Conservation (phyloP, 2,888 invertebrate genomes). For the Metopia argyrocephala region DNA sequence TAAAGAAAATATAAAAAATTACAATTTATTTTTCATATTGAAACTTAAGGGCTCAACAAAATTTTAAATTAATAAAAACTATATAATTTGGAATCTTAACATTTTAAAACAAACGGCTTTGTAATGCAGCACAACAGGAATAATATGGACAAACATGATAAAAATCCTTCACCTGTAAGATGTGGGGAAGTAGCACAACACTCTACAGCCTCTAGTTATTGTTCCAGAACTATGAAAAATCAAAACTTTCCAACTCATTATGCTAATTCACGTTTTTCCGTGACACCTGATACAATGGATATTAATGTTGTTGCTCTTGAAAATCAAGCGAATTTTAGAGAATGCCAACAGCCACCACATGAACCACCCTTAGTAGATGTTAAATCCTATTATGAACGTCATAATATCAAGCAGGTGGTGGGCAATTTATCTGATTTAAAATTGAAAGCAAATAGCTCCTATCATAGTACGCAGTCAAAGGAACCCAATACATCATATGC, state of each 20-base stretch:
- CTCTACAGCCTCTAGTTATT: neutral
- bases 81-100: neutral
- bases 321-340: neutral
- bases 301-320: conserved; percentile 7
- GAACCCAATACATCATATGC: neutral
- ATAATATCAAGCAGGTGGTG: neutral
- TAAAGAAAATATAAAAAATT: neutral
- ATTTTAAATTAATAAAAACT: neutral
- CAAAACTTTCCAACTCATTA: neutral
- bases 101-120: neutral
- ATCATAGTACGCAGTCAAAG: conserved; percentile 1
- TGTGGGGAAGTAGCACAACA: neutral
- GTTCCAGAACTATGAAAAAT: neutral
- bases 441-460: neutral
- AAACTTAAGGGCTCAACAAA: neutral
- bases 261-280: conserved; percentile 1
- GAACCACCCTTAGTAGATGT: conserved; percentile 26
- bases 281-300: conserved; percentile 33
- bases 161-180: neutral
- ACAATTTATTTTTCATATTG: neutral
- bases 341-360: neutral
- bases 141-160: neutral
- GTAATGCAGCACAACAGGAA: neutral
- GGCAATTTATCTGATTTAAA: neutral
- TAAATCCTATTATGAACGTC: conserved; percentile 34